Evolutionary conservation across 2,113 vertebrate species (phyloP), one percentile per base, ranked within the genome.

Genomic region (Marmota flaviventris): DNA sequence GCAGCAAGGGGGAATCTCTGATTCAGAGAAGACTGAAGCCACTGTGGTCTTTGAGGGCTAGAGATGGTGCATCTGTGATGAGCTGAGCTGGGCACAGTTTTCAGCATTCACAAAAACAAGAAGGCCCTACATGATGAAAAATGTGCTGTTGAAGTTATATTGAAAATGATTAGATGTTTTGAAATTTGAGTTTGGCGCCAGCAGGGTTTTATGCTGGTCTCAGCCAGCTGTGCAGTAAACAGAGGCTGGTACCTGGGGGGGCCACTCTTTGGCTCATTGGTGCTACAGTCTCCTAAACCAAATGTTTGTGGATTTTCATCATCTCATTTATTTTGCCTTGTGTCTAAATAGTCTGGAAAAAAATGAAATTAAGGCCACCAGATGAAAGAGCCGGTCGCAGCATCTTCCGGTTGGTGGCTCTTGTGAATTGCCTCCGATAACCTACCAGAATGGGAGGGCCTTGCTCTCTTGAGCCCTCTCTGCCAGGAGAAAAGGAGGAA

Each of bases 351-450:
- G 8, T 42, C 22, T 29, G 17, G 34, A 45, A 45, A 78, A 39
- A 51, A 82, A 12, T 82, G 29, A 67, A 67, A 75, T 27, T 8
- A 75, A 67, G 91, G 34, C 16, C 45, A 58, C 48, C 37, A 22
- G 14, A 67, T 18, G 16, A 14, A 29, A 73, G 65, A 58, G 16
- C 48, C 0, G 1, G 24, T 4, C 4, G 1, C 24, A 4, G 12
- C 25, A 5, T 73, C 37, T 51, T 20, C 27, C 3, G 6, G 45
- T 0, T 2, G 2, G 42, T 25, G n/a, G 4, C n/a, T 63, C 73
- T 34, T 29, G 9, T 13, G 7, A 58, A 73, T 5, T 82, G 75
- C 45, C 24, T 8, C 14, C 39, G 56, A n/a, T 39, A 22, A 34
- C 6, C 24, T 17, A 8, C 34, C 4, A 4, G 34, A 32, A 25